phyloP scores from a whole-genome alignment of 2,797 vertebrate species.

The Distichodus sexfasciatus region DNA sequence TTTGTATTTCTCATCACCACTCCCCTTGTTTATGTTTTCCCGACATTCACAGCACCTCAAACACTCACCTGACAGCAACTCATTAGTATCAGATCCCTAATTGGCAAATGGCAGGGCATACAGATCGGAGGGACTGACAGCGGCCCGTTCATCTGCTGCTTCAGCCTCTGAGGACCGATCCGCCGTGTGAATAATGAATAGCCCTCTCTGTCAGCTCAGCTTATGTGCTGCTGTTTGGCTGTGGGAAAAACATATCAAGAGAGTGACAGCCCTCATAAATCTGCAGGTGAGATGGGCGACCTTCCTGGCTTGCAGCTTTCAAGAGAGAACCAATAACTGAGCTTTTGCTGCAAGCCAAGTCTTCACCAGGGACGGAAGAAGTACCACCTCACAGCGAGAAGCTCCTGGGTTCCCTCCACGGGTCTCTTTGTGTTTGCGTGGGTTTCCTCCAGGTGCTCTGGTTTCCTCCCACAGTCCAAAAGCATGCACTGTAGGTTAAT shows the following conservation, averaged over 20 bases:
- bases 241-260: slow-evolving; percentile 24
- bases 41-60: not conserved
- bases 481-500: too few relatives aligned
- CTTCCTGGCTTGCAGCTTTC: not conserved
- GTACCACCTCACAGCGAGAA: too few relatives aligned
- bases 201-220: not conserved
- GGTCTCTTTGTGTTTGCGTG: too few relatives aligned
- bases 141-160: slow-evolving; percentile 18
- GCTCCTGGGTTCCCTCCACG: too few relatives aligned
- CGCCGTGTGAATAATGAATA: slow-evolving; percentile 26
- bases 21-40: slow-evolving; percentile 10
- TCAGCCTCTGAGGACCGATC: slow-evolving; percentile 4
- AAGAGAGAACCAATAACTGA: too few relatives aligned
- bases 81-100: slow-evolving; percentile 33
- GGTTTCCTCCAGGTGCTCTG: too few relatives aligned
- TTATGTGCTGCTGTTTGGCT: slow-evolving; percentile 22
- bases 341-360: too few relatives aligned
- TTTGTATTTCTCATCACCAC: not conserved
- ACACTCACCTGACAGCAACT: slow-evolving; percentile 25
- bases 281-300: slow-evolving; percentile 6
- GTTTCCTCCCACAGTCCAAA: too few relatives aligned
- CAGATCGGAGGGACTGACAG: not conserved
- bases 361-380: too few relatives aligned
- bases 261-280: slow-evolving; percentile 33
- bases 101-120: slow-evolving; percentile 15